Evolutionary conservation across 2,797 vertebrate genomes (phyloP).

Genomic region (Luscinia megarhynchos): DNA sequence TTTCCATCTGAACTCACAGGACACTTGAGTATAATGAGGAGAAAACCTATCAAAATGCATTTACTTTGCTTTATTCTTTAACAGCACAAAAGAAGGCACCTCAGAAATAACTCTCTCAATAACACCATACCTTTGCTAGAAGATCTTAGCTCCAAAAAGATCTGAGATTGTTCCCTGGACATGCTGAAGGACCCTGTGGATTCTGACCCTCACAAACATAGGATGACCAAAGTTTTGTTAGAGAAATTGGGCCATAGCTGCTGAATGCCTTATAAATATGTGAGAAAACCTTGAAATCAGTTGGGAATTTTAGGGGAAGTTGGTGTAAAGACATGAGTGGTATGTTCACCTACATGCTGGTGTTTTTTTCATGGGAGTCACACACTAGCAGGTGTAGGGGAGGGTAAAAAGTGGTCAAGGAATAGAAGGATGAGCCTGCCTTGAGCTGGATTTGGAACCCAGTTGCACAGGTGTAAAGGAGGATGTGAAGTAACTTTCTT

Average conservation of each 20-base stretch:
- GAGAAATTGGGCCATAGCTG: not conserved
- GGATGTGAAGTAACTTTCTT: not conserved
- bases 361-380: not conserved
- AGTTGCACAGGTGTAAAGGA: not conserved
- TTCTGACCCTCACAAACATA: not conserved
- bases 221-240: not conserved
- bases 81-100: not conserved
- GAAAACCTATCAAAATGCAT: not conserved
- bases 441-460: not conserved
- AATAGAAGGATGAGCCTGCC: accelerated
- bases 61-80: not conserved
- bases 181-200: not conserved
- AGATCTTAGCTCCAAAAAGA: not conserved
- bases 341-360: not conserved
- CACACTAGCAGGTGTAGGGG: not conserved
- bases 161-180: not conserved
- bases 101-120: not conserved
- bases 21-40: not conserved
- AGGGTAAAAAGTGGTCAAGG: accelerated
- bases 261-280: not conserved
- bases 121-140: accelerated
- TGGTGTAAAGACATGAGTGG: not conserved
- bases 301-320: not conserved
- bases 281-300: not conserved
- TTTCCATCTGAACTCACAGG: not conserved